Base-by-base conservation (phyloP, 2,888 invertebrate genomes). In the Xestoiulus laeticollis region DNA sequence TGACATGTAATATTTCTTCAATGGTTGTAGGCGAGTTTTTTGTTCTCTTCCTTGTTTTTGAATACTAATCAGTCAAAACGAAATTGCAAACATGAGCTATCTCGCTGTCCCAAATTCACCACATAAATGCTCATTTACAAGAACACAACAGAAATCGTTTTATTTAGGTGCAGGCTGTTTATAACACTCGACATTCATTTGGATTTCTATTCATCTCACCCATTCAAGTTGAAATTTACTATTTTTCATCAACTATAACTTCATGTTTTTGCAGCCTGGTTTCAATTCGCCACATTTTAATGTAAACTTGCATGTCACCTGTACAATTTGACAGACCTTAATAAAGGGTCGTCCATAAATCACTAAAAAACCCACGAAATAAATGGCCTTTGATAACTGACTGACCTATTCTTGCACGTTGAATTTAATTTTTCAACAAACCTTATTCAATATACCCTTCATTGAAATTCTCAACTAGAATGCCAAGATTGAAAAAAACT, bases 211-310 rank as follows among this genome's bases (percentile, higher is more conserved):
- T 68, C 68, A 68, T 22, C 68, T 22, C 68, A 22, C 22, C 5
- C 68, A 8, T 68, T 68, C 68, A 68, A 22, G 68, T 22, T 22
- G 68, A 22, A 68, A 68, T 68, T 68, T 68, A 68, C 68, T 8
- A 8, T 3, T n/a, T 68, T 68, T 68, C 22, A 68, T 68, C 68
- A 68, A 68, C n/a, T n/a, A 10, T 10, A 68, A 68, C 68, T 68
- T 68, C 68, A 68, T 68, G 68, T 68, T 68, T 68, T 68, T 26
- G 68, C 22, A 68, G 68, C 68, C 68, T 68, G 26, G 68, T 68
- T 68, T 68, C 68, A 68, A 68, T 68, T 26, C 68, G 22, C n/a
- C 0, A n/a, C 8, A 3, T 59, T 4, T 68, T 3, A 22, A 68
- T 22, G 68, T 68, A 22, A 68, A 68, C 68, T 68, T 68, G 68